These are phyloP conservation scores for Cirrhinus molitorella DNA, from an alignment of 2,797 vertebrate species.

Conservation along the genomic window DNA sequence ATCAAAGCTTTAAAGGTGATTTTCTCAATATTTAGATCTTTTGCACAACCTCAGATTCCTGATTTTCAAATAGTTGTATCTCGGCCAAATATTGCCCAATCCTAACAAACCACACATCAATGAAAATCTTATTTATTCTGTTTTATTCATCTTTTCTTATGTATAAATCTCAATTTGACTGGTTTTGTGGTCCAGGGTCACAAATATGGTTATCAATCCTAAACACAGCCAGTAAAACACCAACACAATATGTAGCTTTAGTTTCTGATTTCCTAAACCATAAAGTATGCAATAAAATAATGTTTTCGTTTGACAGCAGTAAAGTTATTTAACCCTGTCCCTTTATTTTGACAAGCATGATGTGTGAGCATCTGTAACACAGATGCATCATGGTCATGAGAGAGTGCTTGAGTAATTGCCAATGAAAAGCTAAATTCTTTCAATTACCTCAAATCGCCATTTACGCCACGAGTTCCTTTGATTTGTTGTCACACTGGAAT, in stretches of 20 bases:
- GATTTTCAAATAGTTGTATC: too few species aligned
- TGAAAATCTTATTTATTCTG: too few species aligned
- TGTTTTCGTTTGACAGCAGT: background rate
- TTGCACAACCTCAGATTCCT: too few species aligned
- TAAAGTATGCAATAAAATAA: background rate
- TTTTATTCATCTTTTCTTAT: too few species aligned
- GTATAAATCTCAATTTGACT: too few species aligned
- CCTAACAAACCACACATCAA: too few species aligned
- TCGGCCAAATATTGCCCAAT: too few species aligned
- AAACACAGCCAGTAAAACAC: background rate
- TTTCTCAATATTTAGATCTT: too few species aligned
- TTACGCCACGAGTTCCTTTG: background rate
- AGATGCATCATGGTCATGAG: background rate
- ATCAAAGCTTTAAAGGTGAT: too few species aligned
- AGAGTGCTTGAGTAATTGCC: background rate
- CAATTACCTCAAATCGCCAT: slow-evolving; percentile 28
- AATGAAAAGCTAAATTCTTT: slow-evolving; percentile 30
- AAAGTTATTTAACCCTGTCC: background rate
- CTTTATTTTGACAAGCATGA: slow-evolving; percentile 4
- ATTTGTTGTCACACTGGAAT: slow-evolving; percentile 36
- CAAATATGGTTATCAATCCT: too few species aligned
- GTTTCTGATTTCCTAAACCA: background rate
- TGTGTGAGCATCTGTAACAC: background rate
- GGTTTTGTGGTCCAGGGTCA: too few species aligned
- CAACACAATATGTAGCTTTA: background rate